A percentile compares a stretch with the other conserved stretches of the same genome.
These are phyloP conservation scores for Pegoplata infirma DNA, from an alignment of 2,888 invertebrate species.

Conservation along the genomic window DNA sequence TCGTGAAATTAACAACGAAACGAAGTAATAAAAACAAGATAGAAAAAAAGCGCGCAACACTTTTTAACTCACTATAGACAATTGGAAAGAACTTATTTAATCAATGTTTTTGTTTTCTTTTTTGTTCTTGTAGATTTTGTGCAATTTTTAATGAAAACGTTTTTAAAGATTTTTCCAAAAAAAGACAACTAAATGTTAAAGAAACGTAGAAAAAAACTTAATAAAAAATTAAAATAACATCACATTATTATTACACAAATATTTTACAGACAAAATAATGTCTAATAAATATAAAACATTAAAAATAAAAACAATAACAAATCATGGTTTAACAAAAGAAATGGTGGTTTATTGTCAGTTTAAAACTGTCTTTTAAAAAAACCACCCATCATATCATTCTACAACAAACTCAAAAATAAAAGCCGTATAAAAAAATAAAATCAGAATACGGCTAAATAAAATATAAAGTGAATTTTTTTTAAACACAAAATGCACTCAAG, in stretches of 20 bases:
- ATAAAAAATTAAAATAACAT: conserved; percentile 12
- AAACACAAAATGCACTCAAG: conserved; percentile 74
- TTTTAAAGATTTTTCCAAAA: conserved; percentile 35
- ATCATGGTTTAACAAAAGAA: conserved; percentile 23
- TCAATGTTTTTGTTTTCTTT: conserved; percentile 49
- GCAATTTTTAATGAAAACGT: conserved; percentile 47
- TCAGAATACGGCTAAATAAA: conserved; percentile 7
- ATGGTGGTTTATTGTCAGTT: conserved; percentile 24
- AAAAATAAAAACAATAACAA: background rate
- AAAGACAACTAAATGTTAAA: conserved; percentile 45
- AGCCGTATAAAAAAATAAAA: conserved; percentile 11
- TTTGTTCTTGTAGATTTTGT: conserved; percentile 47
- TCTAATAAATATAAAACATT: conserved; percentile 22
- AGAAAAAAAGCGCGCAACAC: conserved; percentile 58
- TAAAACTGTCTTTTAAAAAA: conserved; percentile 11
- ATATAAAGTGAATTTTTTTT: conserved; percentile 42
- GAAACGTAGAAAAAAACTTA: conserved; percentile 34
- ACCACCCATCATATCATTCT: conserved; percentile 28
- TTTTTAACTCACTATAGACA: conserved; percentile 16
- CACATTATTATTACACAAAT: conserved; percentile 10
- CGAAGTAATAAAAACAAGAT: conserved; percentile 52
- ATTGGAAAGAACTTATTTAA: conserved; percentile 22
- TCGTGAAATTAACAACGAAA: conserved; percentile 24
- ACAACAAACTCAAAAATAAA: conserved; percentile 24
- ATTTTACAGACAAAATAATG: conserved; percentile 43